phyloP scores from a whole-genome alignment of 2,888 invertebrate genomes.

The Megamerina dolium region DNA sequence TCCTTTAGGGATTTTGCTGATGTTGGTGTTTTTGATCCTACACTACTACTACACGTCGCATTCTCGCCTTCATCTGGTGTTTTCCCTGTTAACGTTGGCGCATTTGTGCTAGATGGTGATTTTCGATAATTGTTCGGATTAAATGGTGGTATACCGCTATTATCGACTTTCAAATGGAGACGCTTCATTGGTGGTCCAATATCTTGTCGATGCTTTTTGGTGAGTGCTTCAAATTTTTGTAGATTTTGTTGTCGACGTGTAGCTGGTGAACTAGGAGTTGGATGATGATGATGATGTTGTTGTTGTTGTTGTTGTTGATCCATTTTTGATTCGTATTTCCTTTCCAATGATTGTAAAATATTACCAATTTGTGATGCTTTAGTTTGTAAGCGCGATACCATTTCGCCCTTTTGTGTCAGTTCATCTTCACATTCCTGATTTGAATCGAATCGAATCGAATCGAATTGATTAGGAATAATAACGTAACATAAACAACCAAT shows the following conservation, averaged over 20 bases:
- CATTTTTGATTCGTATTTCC: constrained; percentile 53
- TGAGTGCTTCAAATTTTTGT: constrained; percentile 44
- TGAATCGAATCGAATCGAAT: constrained; percentile 9
- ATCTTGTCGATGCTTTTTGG: constrained; percentile 46
- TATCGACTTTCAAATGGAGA: constrained; percentile 46
- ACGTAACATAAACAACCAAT: constrained; percentile 9
- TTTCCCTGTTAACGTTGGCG: constrained; percentile 17
- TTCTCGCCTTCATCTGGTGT: too few relatives aligned
- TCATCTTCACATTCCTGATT: constrained; percentile 88
- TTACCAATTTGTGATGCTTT: constrained; percentile 94
- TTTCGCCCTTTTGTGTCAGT: constrained; percentile 92
- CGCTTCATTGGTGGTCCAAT: constrained; percentile 47
- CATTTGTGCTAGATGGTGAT: constrained; percentile 50
- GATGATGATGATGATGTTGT: constrained; percentile 64
- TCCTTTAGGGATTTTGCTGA: constrained; percentile 46
- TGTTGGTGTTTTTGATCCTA: constrained; percentile 51
- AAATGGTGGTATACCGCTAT: constrained; percentile 49
- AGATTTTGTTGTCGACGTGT: constrained; percentile 45
- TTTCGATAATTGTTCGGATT: constrained; percentile 53
- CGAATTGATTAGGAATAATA: constrained; percentile 1
- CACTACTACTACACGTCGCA: constrained; percentile 13
- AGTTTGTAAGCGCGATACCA: constrained; percentile 89
- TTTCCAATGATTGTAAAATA: constrained; percentile 84
- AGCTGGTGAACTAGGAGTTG: constrained; percentile 35
- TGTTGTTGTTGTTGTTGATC: constrained; percentile 65